These are phyloP conservation scores for Cydia fagiglandana DNA, from an alignment of 1,140 invertebrate species.

Conservation along the genomic window DNA sequence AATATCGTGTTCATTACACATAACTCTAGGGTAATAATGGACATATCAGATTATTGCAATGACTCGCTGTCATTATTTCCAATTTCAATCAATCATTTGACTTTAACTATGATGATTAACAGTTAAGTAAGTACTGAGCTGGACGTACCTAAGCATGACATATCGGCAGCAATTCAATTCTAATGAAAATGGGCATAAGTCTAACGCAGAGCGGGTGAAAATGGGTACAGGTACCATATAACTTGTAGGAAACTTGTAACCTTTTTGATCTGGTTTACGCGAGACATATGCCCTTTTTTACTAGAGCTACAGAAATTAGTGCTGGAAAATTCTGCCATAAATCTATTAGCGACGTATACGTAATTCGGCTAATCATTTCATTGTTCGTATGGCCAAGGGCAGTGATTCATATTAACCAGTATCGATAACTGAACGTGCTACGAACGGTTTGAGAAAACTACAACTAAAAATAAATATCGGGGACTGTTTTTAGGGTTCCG, in stretches of 20 bases:
- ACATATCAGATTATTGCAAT: too few relatives aligned
- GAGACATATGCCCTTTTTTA: too few relatives aligned
- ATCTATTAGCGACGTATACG: background rate
- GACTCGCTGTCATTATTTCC: background rate
- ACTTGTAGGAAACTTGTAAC: too few relatives aligned
- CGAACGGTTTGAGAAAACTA: background rate
- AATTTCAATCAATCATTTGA: background rate
- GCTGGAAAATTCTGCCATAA: constrained; percentile 8
- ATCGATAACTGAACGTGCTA: background rate
- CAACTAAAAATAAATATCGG: too few relatives aligned
- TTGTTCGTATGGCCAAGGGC: background rate
- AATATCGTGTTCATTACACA: too few relatives aligned
- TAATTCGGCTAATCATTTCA: constrained; percentile 15
- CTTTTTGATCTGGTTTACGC: too few relatives aligned
- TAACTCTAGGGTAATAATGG: too few relatives aligned
- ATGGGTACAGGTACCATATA: too few relatives aligned
- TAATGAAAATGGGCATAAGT: background rate
- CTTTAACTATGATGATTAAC: constrained; percentile 2
- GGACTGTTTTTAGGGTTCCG: too few relatives aligned
- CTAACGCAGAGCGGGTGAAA: too few relatives aligned
- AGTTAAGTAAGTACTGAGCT: background rate
- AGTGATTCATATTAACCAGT: background rate
- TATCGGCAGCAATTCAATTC: background rate
- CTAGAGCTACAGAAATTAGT: too few relatives aligned
- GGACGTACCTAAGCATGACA: background rate